Percentiles rank a stretch among this genome's conserved stretches.
phyloP scores from a whole-genome alignment of 2,797 vertebrate species.

The Natrix natrix region DNA sequence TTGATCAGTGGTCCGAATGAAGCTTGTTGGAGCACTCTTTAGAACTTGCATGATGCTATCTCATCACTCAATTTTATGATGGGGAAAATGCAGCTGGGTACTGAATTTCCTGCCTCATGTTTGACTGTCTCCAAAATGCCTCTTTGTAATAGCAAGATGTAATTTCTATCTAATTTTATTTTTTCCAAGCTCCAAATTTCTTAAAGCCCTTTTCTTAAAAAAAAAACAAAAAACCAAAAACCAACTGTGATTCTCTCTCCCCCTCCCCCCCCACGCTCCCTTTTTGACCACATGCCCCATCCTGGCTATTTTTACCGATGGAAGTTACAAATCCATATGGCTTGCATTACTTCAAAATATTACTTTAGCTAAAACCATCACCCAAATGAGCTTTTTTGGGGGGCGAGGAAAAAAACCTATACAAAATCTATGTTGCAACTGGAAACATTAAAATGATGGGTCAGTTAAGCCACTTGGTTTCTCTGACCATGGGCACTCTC shows the following conservation, averaged over 20 bases:
- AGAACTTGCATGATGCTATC: background rate
- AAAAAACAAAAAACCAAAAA: background rate
- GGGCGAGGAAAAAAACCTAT: background rate
- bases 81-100: background rate
- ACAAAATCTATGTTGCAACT: constrained; percentile 13
- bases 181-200: background rate
- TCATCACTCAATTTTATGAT: background rate
- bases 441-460: constrained; percentile 26
- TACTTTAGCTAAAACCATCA: constrained; percentile 57
- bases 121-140: background rate
- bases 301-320: constrained; percentile 53
- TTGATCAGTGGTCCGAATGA: background rate
- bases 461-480: constrained; percentile 17
- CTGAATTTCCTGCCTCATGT: background rate
- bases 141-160: background rate
- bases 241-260: background rate
- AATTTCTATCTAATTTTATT: background rate
- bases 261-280: background rate
- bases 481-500: background rate
- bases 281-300: constrained; percentile 18
- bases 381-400: constrained; percentile 23
- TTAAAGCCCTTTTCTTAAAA: background rate
- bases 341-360: constrained; percentile 61
- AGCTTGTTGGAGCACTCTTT: background rate
- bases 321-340: constrained; percentile 53